Percentiles rank a stretch among this genome's conserved stretches.
phyloP scores from a whole-genome alignment of 2,888 invertebrate species.

The Drosophila vallismaia region DNA sequence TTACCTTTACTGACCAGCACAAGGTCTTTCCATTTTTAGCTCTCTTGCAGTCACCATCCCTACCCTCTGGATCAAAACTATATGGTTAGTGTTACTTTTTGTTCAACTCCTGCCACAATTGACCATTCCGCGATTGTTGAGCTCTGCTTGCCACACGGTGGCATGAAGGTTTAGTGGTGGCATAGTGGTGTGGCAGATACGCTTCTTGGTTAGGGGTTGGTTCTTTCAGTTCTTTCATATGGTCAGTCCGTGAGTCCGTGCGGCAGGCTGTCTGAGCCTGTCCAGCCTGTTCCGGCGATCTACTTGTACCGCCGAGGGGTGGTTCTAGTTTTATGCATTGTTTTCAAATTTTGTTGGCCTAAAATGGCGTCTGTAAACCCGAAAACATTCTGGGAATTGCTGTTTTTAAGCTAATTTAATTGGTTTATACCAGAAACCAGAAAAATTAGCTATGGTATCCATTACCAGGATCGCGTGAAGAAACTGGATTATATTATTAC shows the following conservation, averaged over 20 bases:
- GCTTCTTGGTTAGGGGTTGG: conserved; percentile 54
- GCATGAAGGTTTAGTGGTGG: conserved; percentile 10
- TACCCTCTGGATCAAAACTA: not conserved
- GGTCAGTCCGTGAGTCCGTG: conserved; percentile 36
- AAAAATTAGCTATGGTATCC: conserved; percentile 1
- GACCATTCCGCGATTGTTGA: conserved; percentile 53
- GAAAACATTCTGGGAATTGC: conserved; percentile 1
- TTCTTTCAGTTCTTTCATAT: conserved; percentile 16
- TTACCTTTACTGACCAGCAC: conserved; percentile 62
- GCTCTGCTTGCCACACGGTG: conserved; percentile 15
- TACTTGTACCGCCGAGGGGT: conserved; percentile 44
- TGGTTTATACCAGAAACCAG: not conserved
- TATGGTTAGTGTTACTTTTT: conserved; percentile 35
- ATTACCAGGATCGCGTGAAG: conserved; percentile 1
- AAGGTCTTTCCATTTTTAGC: conserved; percentile 28
- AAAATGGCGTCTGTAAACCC: conserved; percentile 61
- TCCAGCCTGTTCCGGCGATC: conserved; percentile 45
- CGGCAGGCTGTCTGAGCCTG: conserved; percentile 36
- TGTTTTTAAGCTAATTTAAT: conserved; percentile 5
- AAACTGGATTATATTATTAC: not conserved
- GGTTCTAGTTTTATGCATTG: conserved; percentile 34
- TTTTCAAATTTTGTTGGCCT: conserved; percentile 5
- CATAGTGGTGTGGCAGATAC: conserved; percentile 32
- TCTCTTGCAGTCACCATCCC: not conserved
- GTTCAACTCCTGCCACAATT: conserved; percentile 40